These are phyloP conservation scores for Acanthiza pusilla DNA, from an alignment of 2,797 vertebrate genomes.

Conservation along the genomic window DNA sequence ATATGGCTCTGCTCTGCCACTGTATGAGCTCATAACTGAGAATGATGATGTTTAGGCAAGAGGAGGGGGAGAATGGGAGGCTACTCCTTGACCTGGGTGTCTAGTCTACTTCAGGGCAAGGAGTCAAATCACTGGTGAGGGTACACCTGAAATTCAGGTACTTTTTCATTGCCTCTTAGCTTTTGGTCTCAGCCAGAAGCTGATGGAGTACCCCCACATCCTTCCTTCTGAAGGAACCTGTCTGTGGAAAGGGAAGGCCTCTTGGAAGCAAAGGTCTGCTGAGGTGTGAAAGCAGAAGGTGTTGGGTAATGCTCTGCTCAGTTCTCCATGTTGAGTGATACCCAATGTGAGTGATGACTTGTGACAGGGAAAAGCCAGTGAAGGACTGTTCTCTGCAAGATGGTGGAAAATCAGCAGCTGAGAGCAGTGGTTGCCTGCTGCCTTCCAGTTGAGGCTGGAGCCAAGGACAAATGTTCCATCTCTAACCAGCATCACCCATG, in stretches of 20 bases:
- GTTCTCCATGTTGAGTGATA: background rate
- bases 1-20: background rate
- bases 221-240: background rate
- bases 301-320: background rate
- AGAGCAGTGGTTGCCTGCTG: background rate
- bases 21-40: background rate
- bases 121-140: background rate
- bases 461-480: background rate
- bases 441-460: background rate
- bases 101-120: background rate
- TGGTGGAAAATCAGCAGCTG: background rate
- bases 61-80: background rate
- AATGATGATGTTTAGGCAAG: background rate
- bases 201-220: accelerated
- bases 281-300: background rate
- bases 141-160: background rate
- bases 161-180: background rate
- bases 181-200: background rate
- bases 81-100: background rate
- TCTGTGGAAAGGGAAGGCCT: background rate
- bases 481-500: background rate
- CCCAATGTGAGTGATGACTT: background rate
- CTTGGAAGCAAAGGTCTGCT: background rate
- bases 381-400: background rate
- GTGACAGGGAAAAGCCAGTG: background rate